phyloP scores from a whole-genome alignment of 37 sponge, comb jelly and placozoan genomes.

The Hormiphora californensis region DNA sequence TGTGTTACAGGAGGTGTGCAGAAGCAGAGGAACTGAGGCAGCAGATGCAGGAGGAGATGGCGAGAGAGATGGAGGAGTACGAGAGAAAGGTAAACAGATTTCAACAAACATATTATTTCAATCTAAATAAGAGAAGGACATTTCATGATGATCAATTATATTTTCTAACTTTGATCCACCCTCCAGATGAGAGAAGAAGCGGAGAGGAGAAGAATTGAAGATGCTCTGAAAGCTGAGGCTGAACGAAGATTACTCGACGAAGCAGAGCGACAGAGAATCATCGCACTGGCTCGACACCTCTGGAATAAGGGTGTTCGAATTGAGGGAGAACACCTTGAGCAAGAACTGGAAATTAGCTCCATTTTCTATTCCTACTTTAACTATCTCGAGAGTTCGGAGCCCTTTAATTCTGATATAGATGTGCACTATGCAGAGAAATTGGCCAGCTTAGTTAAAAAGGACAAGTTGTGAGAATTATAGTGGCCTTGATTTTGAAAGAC shows the following conservation, averaged over 20 bases:
- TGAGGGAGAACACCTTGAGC: slow-evolving; percentile 20
- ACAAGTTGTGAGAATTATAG: too few relatives aligned
- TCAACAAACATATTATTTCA: too few relatives aligned
- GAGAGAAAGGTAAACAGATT: slow-evolving; percentile 19
- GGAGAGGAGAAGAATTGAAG: slow-evolving; percentile 23
- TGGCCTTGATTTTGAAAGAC: too few relatives aligned
- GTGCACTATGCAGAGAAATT: neutral
- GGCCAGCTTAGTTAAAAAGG: too few relatives aligned
- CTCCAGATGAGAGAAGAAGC: slow-evolving; percentile 15
- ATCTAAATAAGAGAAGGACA: neutral
- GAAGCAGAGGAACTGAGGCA: slow-evolving; percentile 16
- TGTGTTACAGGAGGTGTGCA: neutral
- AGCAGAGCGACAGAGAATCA: slow-evolving; percentile 27
- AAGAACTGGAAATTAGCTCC: slow-evolving; percentile 50
- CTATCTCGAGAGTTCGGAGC: slow-evolving; percentile 33
- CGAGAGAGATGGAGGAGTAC: slow-evolving; percentile 28
- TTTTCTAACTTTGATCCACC: neutral
- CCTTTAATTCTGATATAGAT: slow-evolving; percentile 24
- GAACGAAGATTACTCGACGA: slow-evolving; percentile 12
- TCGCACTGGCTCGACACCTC: slow-evolving; percentile 44
- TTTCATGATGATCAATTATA: neutral
- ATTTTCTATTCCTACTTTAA: slow-evolving; percentile 52
- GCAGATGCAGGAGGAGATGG: slow-evolving; percentile 46
- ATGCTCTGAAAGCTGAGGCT: slow-evolving; percentile 44
- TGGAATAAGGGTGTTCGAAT: slow-evolving; percentile 52